Percentiles rank a stretch among this genome's conserved stretches.
phyloP scores from a whole-genome alignment of 2,797 vertebrate species.

The Rhinella marina region DNA sequence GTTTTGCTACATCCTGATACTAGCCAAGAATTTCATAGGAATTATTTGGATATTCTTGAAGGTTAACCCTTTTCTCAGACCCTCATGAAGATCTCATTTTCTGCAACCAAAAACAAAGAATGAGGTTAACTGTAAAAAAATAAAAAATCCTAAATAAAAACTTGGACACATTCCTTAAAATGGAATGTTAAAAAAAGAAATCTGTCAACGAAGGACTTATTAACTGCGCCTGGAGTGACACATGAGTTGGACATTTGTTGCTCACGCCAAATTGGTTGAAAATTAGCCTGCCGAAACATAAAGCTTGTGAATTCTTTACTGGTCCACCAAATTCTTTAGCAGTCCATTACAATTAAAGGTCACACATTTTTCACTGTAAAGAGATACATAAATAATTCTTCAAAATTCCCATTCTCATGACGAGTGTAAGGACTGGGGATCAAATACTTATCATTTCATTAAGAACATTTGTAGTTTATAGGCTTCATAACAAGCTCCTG shows the following conservation, averaged over 20 bases:
- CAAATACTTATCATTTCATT: not conserved
- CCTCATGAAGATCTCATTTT: not conserved
- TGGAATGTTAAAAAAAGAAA: conserved; percentile 62
- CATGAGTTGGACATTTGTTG: conserved; percentile 67
- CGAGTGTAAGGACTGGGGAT: not conserved
- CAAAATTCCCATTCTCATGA: not conserved
- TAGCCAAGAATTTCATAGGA: conserved; percentile 72
- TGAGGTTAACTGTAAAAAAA: conserved; percentile 51
- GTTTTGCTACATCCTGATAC: conserved; percentile 71
- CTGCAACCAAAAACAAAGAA: conserved; percentile 41
- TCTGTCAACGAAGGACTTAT: conserved; percentile 67
- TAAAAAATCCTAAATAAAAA: conserved; percentile 15
- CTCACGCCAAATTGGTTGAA: conserved; percentile 64
- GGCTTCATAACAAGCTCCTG: not conserved
- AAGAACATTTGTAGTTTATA: not conserved
- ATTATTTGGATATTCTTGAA: conserved; percentile 76
- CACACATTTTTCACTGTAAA: not conserved
- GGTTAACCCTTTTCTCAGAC: conserved; percentile 65
- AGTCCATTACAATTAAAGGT: conserved; percentile 25
- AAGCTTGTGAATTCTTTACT: conserved; percentile 42
- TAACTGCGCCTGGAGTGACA: conserved; percentile 66
- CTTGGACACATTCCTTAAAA: conserved; percentile 65
- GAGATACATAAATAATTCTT: not conserved
- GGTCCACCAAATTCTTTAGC: conserved; percentile 45
- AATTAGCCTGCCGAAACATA: conserved; percentile 42